Conservation (phyloP, 2,888 invertebrate genomes). For the Spodoptera littoralis region DNA sequence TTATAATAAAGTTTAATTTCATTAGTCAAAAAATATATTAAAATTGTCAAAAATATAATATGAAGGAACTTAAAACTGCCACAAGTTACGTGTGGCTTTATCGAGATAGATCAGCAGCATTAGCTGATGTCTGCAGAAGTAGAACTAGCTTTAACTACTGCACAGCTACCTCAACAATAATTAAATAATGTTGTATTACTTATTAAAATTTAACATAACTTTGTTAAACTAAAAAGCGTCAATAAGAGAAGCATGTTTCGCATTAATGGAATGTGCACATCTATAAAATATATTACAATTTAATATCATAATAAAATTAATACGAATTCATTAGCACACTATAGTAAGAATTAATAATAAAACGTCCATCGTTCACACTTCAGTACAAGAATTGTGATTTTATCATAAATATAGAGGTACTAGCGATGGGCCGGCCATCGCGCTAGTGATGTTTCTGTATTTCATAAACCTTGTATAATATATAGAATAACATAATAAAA, state of each 20-base stretch:
- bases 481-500: conserved; percentile 54
- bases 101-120: conserved; percentile 27
- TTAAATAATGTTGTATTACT: conserved; percentile 20
- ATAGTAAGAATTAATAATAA: conserved; percentile 85
- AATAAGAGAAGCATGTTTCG: conserved; percentile 82
- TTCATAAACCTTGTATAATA: conserved; percentile 25
- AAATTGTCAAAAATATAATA: conserved; percentile 32
- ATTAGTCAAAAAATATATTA: conserved; percentile 44
- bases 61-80: conserved; percentile 38
- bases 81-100: conserved; percentile 5
- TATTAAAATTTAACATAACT: conserved; percentile 24
- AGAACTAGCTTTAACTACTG: conserved; percentile 12
- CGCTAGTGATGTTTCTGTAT: no score
- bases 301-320: conserved; percentile 83
- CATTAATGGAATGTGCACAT: conserved; percentile 85
- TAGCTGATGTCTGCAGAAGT: conserved; percentile 3
- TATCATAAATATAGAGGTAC: conserved; percentile 48
- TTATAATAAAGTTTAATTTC: conserved; percentile 37
- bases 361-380: conserved; percentile 74
- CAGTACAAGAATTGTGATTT: conserved; percentile 76
- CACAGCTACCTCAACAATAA: conserved; percentile 25
- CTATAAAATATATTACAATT: conserved; percentile 86
- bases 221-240: conserved; percentile 52
- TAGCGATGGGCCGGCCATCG: no score
- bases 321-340: conserved; percentile 88